phyloP scores from a whole-genome alignment of 2,888 invertebrate genomes.

The Busseola fusca region DNA sequence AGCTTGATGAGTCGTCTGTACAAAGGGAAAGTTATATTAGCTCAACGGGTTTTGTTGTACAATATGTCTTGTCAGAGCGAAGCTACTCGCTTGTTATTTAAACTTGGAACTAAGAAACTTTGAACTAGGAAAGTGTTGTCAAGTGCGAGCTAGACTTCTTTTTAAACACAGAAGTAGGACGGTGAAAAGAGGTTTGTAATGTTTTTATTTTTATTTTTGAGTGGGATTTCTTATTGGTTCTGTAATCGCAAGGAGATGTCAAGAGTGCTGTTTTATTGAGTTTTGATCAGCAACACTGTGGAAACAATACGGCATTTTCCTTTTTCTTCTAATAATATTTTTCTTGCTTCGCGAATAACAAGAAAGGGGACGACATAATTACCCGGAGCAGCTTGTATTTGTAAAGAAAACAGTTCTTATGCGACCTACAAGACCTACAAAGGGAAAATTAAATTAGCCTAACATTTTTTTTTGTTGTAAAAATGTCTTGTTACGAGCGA shows the following conservation, averaged over 20 bases:
- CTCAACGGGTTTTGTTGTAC: slow-evolving; percentile 14
- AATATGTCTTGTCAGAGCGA: slow-evolving; percentile 3
- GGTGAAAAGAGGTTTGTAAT: background rate
- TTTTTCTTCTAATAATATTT: no score
- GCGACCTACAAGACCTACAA: slow-evolving; percentile 39
- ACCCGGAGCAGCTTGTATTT: slow-evolving; percentile 37
- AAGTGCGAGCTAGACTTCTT: background rate
- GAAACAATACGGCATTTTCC: no score
- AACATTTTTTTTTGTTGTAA: slow-evolving; percentile 12
- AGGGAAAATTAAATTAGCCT: slow-evolving; percentile 44
- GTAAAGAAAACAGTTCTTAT: slow-evolving; percentile 33
- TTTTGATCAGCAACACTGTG: no score
- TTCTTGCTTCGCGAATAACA: slow-evolving; percentile 15
- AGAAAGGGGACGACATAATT: slow-evolving; percentile 45
- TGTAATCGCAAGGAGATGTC: background rate
- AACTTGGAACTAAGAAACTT: background rate
- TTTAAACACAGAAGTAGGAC: slow-evolving; percentile 15
- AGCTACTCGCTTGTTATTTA: no score
- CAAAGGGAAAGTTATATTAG: slow-evolving; percentile 48
- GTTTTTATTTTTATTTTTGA: background rate
- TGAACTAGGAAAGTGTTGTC: background rate
- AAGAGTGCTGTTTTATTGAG: no score
- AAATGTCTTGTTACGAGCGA: background rate
- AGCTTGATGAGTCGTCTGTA: no score
- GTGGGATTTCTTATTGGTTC: background rate